Evolutionary conservation across 2,888 invertebrate species (phyloP), one percentile per base, ranked within the genome.

Genomic region (Ganaspis brasiliensis): DNA sequence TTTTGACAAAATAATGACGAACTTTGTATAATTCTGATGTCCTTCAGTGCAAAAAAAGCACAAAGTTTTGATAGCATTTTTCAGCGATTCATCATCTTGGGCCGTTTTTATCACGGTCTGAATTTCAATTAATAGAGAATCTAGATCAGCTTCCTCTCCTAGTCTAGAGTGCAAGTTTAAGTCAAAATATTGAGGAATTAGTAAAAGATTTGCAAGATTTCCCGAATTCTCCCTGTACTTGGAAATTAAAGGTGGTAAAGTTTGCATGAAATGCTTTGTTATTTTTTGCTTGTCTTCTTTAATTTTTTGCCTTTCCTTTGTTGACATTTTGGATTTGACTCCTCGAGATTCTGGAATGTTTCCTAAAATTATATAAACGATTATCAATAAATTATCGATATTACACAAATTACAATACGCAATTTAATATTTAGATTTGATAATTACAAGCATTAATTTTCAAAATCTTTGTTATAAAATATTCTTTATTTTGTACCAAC

Each of bases 181-280:
- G 90, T 99, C 98, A 93, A 99, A 99, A 93, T 98, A 97, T 91
- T 98, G 98, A 37, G 99, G 99, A 84, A 99, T 96, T 81, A 96
- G 94, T 72, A 98, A 93, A 31, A 99, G 93, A 93, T 99, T 99
- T 52, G 97, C 96, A 71, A 99, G 94, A 92, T 99, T 99, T 92
- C 99, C 99, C 49, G 97, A 96, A 93, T 99, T 99, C 1, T 98
- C 98, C 85, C 97, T 95, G 93, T 98, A 99, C 93, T 99, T 99
- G 87, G 97, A 96, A 71, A 99, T 92, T 79, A 99, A 93, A 74
- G 95, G 94, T 0, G 99, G 99, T 84, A 99, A 93, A 0, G 97
- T 95, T 74, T 95, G 94, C 86, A 99, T 98, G 91, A 98, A 99
- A 92, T 99, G 99, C 90, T 99, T 97, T 1, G 99, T 99, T 82